phyloP scores from a whole-genome alignment of 1,140 invertebrate species.

The Trichonephila inaurata region DNA sequence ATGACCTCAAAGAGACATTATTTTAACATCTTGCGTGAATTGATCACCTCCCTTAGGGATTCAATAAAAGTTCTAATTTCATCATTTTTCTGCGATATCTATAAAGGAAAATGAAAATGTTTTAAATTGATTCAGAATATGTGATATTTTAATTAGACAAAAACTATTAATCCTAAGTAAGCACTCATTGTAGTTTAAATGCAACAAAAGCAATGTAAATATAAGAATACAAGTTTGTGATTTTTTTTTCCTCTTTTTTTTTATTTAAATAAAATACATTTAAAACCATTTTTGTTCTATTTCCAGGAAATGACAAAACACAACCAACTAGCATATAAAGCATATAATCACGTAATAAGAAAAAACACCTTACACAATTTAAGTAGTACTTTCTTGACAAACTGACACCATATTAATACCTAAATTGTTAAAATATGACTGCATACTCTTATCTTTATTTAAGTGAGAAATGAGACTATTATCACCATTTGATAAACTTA shows the following conservation, averaged over 20 bases:
- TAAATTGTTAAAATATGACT: slow-evolving; percentile 72
- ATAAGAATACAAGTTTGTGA: too few species aligned
- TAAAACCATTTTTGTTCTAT: slow-evolving; percentile 51
- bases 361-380: slow-evolving; percentile 28
- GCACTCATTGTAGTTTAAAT: too few species aligned
- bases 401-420: slow-evolving; percentile 61
- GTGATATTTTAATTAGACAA: too few species aligned
- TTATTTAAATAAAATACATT: slow-evolving; percentile 70
- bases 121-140: too few species aligned
- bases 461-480: slow-evolving; percentile 14
- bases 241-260: not conserved
- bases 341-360: not conserved
- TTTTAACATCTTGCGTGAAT: too few species aligned
- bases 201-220: too few species aligned
- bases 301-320: not conserved
- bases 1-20: too few species aligned
- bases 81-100: too few species aligned
- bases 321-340: not conserved
- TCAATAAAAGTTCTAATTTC: too few species aligned
- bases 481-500: slow-evolving; percentile 67
- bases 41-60: too few species aligned
- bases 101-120: too few species aligned
- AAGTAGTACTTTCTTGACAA: slow-evolving; percentile 57
- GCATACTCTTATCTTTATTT: slow-evolving; percentile 42
- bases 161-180: too few species aligned